Evolutionary conservation across 1,140 invertebrate genomes (phyloP).

Genomic region (Anastrepha obliqua): DNA sequence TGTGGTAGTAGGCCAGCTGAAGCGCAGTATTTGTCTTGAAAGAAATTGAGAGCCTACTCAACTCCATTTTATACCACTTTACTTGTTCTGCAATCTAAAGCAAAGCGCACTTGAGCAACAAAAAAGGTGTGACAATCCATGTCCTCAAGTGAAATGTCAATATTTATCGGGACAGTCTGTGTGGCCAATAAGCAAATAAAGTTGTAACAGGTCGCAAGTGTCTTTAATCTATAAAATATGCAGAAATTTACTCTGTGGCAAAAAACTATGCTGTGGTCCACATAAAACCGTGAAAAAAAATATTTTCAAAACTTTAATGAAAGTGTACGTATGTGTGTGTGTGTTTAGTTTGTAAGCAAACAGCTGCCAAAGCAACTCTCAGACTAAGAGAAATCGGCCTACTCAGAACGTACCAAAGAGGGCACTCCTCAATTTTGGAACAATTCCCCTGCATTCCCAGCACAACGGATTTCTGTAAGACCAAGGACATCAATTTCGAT

Average conservation of each 20-base stretch:
- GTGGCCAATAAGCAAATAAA: not conserved
- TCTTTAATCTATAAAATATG: not conserved
- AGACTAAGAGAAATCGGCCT: no score
- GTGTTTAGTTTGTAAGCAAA: not conserved
- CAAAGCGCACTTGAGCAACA: not conserved
- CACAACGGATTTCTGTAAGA: no score
- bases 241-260: no score
- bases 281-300: not conserved
- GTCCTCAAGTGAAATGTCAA: constrained; percentile 1
- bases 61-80: not conserved
- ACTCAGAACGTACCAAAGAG: no score
- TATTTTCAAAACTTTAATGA: not conserved
- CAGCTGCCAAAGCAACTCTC: no score
- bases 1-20: no score
- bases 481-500: no score
- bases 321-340: not conserved
- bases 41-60: no score
- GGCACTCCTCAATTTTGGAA: no score
- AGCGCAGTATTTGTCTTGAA: no score
- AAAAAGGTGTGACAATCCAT: constrained; percentile 38
- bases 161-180: not conserved
- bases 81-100: not conserved
- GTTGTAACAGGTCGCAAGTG: not conserved
- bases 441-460: no score
- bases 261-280: not conserved